Evolutionary conservation across 2,113 vertebrate genomes (phyloP).

Genomic region (Atherinomorus stipes): DNA sequence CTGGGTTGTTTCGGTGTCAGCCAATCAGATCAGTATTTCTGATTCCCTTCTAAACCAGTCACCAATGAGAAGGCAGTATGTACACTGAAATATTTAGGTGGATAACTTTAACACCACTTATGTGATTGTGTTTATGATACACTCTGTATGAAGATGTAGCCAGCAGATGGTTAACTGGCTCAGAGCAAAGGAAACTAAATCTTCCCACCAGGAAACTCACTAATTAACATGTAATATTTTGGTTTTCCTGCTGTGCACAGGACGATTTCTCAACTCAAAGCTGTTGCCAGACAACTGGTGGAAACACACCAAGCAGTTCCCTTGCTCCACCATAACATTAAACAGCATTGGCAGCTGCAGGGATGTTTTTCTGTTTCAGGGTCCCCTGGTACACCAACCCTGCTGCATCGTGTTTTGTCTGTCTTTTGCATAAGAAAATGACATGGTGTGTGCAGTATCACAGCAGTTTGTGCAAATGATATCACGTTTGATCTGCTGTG

Average conservation of each 20-base stretch:
- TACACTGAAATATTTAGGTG: too few relatives aligned
- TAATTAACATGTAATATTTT: constrained; percentile 16
- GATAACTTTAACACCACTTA: too few relatives aligned
- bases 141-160: too few relatives aligned
- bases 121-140: too few relatives aligned
- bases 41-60: too few relatives aligned
- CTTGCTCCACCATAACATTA: not conserved
- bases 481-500: too few relatives aligned
- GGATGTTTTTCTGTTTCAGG: not conserved
- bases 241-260: not conserved
- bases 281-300: constrained; percentile 25
- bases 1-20: too few relatives aligned
- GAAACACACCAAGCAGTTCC: not conserved
- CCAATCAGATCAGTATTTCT: too few relatives aligned
- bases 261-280: constrained; percentile 12
- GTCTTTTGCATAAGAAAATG: too few relatives aligned
- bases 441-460: too few relatives aligned
- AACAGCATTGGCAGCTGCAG: not conserved
- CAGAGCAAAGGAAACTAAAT: not conserved
- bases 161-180: not conserved
- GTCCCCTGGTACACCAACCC: not conserved
- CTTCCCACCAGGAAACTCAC: not conserved
- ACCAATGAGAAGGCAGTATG: too few relatives aligned
- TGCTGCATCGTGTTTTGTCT: not conserved
- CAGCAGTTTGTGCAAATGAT: too few relatives aligned